Percentiles rank a stretch among this genome's conserved stretches.
These are phyloP conservation scores for Platanista minor DNA, from an alignment of 2,113 vertebrate genomes.

Conservation along the genomic window DNA sequence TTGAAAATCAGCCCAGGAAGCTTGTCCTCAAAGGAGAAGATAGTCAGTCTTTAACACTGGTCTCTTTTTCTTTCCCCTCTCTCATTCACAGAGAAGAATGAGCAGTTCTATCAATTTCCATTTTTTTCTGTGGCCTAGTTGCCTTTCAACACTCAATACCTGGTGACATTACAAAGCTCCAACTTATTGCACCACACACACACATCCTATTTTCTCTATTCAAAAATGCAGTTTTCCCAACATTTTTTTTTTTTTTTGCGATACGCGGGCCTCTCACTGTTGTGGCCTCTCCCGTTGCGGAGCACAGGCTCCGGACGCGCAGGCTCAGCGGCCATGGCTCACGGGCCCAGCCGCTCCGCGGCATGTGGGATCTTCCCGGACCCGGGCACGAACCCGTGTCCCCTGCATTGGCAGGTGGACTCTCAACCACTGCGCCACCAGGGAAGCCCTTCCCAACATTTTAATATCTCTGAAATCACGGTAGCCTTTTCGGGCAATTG, in stretches of 20 bases:
- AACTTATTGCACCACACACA: not conserved
- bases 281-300: too few relatives aligned
- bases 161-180: not conserved
- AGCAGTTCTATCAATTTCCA: not conserved
- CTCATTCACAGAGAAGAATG: not conserved
- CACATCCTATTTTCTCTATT: not conserved
- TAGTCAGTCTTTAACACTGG: not conserved
- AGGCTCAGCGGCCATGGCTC: too few relatives aligned
- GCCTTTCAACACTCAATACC: not conserved
- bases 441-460: not conserved
- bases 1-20: not conserved
- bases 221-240: not conserved
- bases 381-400: too few relatives aligned
- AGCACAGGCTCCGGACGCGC: too few relatives aligned
- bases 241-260: too few relatives aligned
- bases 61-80: not conserved
- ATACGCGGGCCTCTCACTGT: too few relatives aligned
- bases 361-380: too few relatives aligned
- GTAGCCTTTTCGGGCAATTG: not conserved
- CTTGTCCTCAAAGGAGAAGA: not conserved
- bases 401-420: too few relatives aligned
- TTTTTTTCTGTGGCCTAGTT: not conserved
- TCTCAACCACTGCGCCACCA: too few relatives aligned
- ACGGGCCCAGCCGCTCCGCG: too few relatives aligned
- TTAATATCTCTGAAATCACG: not conserved